These are phyloP conservation scores for Xenopus tropicalis DNA, from an alignment of 2,113 vertebrate genomes.

Conservation along the genomic window UCB_Xtro_10.0 CM004444.2:161620001-161620500, in stretches of 20 bases:
- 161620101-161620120: constrained; percentile 66
- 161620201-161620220: constrained; percentile 80
- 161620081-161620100: constrained; percentile 71
- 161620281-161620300: neutral
- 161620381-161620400: too few species aligned
- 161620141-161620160: constrained; percentile 72
- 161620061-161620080: constrained; percentile 66
- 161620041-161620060: neutral
- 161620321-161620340: neutral
- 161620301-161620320: neutral
- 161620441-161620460: too few species aligned
- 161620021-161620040: too few species aligned
- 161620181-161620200: constrained; percentile 65
- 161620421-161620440: too few species aligned
- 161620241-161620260: accelerated
- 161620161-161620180: constrained; percentile 73
- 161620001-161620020: too few species aligned
- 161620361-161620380: too few species aligned
- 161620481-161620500: too few species aligned
- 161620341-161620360: too few species aligned
- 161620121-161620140: constrained; percentile 68
- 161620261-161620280: neutral
- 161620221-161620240: constrained; percentile 57
- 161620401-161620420: too few species aligned
- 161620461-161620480: too few species aligned